Conservation (phyloP, 2,888 invertebrate species). For the Athalia circularis region DNA sequence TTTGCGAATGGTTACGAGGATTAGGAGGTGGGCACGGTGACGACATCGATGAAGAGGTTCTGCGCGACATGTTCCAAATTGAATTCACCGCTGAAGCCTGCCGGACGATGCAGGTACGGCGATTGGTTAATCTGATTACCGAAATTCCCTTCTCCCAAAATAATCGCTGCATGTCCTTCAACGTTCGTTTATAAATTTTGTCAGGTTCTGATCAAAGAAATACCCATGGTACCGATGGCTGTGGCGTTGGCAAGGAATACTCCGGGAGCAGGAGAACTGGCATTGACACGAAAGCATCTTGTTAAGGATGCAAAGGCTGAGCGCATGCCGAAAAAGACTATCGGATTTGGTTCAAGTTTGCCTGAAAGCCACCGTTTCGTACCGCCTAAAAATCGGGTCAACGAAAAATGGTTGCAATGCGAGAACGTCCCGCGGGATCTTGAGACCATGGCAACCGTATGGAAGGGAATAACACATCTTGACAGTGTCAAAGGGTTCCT, state of each 20-base stretch:
- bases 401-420: conserved; percentile 77
- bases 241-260: conserved; percentile 76
- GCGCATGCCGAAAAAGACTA: conserved; percentile 73
- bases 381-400: conserved; percentile 77
- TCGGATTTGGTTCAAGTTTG: conserved; percentile 77
- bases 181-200: neutral
- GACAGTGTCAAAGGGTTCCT: conserved; percentile 64
- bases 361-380: conserved; percentile 76
- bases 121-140: neutral
- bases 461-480: conserved; percentile 80
- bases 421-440: conserved; percentile 78
- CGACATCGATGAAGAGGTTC: conserved; percentile 76
- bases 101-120: conserved; percentile 64
- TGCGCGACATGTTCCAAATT: conserved; percentile 78
- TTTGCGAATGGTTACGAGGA: conserved; percentile 77
- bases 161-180: neutral
- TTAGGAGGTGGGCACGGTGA: conserved; percentile 75
- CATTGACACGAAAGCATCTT: conserved; percentile 75
- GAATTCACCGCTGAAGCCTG: conserved; percentile 68
- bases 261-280: conserved; percentile 75
- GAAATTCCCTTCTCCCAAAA: neutral
- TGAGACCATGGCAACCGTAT: conserved; percentile 79
- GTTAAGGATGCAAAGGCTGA: conserved; percentile 76
- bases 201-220: conserved; percentile 76
- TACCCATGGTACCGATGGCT: conserved; percentile 78